phyloP scores from a whole-genome alignment of 1,140 invertebrate species.

The Drosophila setifemur region DNA sequence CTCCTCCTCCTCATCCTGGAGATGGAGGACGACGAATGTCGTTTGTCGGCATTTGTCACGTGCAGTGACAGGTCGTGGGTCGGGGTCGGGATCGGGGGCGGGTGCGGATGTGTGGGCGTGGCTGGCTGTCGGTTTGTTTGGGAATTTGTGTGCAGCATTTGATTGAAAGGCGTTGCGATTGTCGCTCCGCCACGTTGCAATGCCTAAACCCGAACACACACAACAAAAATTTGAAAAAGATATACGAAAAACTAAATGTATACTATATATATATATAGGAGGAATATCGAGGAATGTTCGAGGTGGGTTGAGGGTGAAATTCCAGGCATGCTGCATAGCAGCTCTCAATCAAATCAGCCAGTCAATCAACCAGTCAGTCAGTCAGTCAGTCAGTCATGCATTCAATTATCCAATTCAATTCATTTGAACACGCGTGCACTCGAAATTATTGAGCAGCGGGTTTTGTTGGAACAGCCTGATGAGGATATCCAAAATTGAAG shows the following conservation, averaged over 20 bases:
- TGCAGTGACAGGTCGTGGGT: constrained; percentile 54
- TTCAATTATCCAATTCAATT: constrained; percentile 56
- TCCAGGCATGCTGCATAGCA: constrained; percentile 10
- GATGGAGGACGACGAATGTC: constrained; percentile 11
- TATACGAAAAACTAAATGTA: constrained; percentile 16
- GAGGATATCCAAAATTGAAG: constrained; percentile 24
- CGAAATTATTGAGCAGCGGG: constrained; percentile 42
- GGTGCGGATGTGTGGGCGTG: constrained; percentile 17
- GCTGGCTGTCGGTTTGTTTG: constrained; percentile 51
- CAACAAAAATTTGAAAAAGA: constrained; percentile 5
- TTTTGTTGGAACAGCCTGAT: constrained; percentile 38
- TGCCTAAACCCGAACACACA: constrained; percentile 21
- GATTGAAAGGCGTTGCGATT: constrained; percentile 70
- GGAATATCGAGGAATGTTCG: constrained; percentile 7
- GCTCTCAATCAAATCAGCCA: constrained; percentile 41
- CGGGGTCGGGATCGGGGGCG: background rate
- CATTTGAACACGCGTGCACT: constrained; percentile 46
- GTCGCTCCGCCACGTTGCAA: constrained; percentile 35
- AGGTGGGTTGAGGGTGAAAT: background rate
- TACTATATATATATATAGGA: background rate
- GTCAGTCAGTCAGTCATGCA: constrained; percentile 41
- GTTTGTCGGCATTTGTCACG: constrained; percentile 76
- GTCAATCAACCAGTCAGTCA: constrained; percentile 44
- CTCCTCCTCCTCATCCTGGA: too few relatives aligned
- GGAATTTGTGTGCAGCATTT: constrained; percentile 60